phyloP scores from a whole-genome alignment of 2,113 vertebrate genomes.

The Anas platyrhynchos region DNA sequence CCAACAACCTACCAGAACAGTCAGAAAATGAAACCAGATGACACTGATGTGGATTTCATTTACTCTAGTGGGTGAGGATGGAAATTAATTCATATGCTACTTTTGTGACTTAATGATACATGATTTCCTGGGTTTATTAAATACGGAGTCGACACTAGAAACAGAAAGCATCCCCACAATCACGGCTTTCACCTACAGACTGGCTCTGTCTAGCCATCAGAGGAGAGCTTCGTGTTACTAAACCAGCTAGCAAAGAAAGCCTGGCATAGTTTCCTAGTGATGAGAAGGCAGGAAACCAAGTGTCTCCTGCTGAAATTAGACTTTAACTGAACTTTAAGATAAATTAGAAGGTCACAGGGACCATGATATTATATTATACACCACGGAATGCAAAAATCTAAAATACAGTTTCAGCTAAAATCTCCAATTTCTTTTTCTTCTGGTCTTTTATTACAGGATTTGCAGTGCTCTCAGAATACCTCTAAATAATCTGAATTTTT shows the following conservation, averaged over 20 bases:
- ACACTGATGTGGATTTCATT: background rate
- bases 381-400: background rate
- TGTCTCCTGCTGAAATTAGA: background rate
- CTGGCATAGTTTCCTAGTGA: background rate
- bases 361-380: background rate
- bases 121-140: background rate
- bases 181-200: background rate
- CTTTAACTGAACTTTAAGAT: background rate
- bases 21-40: rapidly evolving
- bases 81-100: background rate
- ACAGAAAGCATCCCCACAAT: too few relatives aligned
- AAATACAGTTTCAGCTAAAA: background rate
- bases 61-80: background rate
- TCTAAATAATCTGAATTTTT: background rate
- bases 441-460: background rate
- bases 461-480: background rate
- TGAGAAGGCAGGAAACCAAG: background rate
- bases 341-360: background rate
- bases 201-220: background rate
- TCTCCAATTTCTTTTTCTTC: background rate
- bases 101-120: background rate
- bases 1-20: background rate
- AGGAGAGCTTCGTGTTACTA: background rate
- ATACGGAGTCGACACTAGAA: background rate
- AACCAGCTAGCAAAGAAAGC: background rate